These are phyloP conservation scores for Chromoteleia sp. DNA, from an alignment of 2,888 invertebrate species.

Conservation along the genomic window DNA sequence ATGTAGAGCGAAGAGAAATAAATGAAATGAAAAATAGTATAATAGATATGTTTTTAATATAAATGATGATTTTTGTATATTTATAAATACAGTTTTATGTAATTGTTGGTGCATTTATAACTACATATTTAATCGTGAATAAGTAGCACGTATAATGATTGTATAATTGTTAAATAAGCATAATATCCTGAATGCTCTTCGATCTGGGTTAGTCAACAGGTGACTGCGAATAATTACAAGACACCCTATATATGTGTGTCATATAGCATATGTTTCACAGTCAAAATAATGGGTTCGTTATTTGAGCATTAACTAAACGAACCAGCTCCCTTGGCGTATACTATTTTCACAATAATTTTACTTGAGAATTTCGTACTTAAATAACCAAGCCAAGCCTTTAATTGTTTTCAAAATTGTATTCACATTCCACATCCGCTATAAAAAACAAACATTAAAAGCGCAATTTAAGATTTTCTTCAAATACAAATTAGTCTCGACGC, in stretches of 20 bases:
- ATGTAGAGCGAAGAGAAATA: neutral
- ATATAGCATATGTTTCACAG: constrained; percentile 37
- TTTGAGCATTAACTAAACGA: constrained; percentile 29
- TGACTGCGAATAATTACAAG: constrained; percentile 26
- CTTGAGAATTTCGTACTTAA: constrained; percentile 1
- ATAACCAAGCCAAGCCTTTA: no score
- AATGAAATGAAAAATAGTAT: no score
- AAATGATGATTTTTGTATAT: neutral
- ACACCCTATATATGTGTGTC: constrained; percentile 57
- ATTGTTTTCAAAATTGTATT: constrained; percentile 3
- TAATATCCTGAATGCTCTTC: neutral
- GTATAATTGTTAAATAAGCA: neutral
- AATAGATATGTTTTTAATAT: no score
- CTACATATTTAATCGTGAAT: no score
- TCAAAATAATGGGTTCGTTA: constrained; percentile 44
- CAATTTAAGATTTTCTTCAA: neutral
- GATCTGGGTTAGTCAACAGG: constrained; percentile 25
- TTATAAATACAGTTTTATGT: no score
- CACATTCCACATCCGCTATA: neutral
- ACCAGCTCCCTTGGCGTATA: constrained; percentile 15
- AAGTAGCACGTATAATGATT: no score
- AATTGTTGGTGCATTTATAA: no score
- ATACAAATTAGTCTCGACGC: constrained; percentile 16
- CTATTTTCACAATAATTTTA: constrained; percentile 13
- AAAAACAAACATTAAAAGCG: no score